Conservation (phyloP, 2,797 vertebrate species). For the Setipinna tenuifilis region DNA sequence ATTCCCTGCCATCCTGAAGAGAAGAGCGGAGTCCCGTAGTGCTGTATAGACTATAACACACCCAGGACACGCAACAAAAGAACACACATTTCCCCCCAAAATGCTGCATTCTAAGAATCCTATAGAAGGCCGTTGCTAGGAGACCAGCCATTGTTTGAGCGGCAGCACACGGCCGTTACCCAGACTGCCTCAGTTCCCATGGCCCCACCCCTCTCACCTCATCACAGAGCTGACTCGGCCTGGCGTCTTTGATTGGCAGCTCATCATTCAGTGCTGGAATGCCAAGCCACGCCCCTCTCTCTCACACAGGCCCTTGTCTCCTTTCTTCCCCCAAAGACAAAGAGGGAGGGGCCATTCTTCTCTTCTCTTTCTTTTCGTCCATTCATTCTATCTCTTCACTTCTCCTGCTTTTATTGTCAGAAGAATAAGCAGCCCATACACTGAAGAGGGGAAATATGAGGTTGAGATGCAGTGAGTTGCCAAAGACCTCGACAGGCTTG, state of each 20-base stretch:
- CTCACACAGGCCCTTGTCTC: neutral
- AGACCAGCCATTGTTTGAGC: constrained; percentile 66
- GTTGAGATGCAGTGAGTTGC: neutral
- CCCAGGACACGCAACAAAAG: neutral
- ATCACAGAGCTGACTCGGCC: neutral
- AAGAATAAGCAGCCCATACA: neutral
- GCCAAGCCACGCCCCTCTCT: neutral
- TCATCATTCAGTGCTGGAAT: neutral
- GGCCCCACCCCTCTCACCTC: neutral
- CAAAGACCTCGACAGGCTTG: neutral
- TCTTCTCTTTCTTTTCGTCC: neutral
- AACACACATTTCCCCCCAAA: constrained; percentile 41
- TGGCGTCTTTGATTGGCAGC: neutral
- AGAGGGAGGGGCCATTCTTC: constrained; percentile 5
- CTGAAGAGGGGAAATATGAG: constrained; percentile 4
- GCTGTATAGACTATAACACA: neutral
- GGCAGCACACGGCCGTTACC: neutral
- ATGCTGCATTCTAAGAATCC: constrained; percentile 69
- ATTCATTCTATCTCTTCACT: neutral
- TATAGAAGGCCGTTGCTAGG: constrained; percentile 76
- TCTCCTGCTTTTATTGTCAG: neutral
- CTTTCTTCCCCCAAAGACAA: neutral
- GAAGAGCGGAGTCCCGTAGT: neutral
- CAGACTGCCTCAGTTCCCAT: neutral
- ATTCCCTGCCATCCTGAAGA: neutral